These are phyloP conservation scores for Cercopithecus neglectus DNA, from an alignment of 2,797 vertebrate species.

Conservation along the genomic window DNA sequence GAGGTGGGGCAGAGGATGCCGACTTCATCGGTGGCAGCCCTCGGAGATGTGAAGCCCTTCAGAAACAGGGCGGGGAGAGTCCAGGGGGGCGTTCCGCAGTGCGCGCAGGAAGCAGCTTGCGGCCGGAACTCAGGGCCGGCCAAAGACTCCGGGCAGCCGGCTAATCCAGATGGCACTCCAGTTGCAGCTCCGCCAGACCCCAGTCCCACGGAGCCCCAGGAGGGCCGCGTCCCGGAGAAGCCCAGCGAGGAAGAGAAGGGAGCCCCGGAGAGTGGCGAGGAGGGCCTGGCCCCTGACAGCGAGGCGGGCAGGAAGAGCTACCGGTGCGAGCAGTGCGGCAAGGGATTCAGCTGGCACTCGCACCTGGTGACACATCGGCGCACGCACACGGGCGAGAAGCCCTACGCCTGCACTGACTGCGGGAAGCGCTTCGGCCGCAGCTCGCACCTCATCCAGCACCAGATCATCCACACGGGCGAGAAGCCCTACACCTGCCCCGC, in stretches of 20 bases:
- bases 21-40: neutral
- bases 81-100: neutral
- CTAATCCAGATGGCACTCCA: neutral
- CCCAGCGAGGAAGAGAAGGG: neutral
- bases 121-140: neutral
- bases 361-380: slow-evolving; percentile 72
- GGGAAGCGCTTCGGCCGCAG: slow-evolving; percentile 78
- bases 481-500: slow-evolving; percentile 75
- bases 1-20: neutral
- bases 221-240: neutral
- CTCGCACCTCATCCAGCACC: slow-evolving; percentile 78
- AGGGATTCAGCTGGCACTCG: slow-evolving; percentile 75
- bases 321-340: slow-evolving; percentile 72
- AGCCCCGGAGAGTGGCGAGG: neutral
- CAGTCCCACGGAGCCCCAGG: neutral
- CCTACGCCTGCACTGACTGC: slow-evolving; percentile 72
- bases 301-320: slow-evolving; percentile 48
- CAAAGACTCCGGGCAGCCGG: neutral
- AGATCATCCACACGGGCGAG: slow-evolving; percentile 76
- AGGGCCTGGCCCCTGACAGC: neutral
- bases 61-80: neutral
- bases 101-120: neutral
- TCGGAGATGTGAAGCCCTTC: neutral
- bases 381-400: slow-evolving; percentile 72
- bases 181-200: fast-evolving